Evolutionary conservation across 2,113 vertebrate species (phyloP).

Genomic region (Zapornia atra): DNA sequence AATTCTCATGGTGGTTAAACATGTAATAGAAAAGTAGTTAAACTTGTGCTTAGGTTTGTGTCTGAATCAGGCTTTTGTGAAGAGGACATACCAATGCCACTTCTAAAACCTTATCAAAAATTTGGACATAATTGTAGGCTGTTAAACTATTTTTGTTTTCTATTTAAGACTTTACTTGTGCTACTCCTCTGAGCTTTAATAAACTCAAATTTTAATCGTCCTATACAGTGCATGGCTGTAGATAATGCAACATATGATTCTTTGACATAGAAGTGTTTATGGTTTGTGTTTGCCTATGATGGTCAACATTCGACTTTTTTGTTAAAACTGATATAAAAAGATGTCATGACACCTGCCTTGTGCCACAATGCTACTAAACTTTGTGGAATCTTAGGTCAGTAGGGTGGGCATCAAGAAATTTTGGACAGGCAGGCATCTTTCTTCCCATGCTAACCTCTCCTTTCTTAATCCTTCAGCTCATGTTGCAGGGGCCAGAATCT

Average conservation of each 20-base stretch:
- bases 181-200: background rate
- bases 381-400: background rate
- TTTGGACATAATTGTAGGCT: background rate
- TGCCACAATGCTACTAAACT: background rate
- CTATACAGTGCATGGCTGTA: conserved; percentile 21
- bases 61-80: background rate
- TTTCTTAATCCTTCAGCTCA: background rate
- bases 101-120: background rate
- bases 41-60: background rate
- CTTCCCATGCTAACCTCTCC: background rate
- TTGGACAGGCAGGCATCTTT: background rate
- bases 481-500: background rate
- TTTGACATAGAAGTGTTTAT: background rate
- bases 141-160: conserved; percentile 1
- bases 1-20: background rate
- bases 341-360: background rate
- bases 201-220: conserved; percentile 2
- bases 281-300: background rate
- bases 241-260: background rate
- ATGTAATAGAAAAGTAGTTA: background rate
- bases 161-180: conserved; percentile 16
- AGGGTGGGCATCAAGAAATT: background rate
- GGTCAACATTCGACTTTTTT: background rate
- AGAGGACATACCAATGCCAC: background rate
- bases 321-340: background rate